A percentile compares a stretch with the other conserved stretches of the same genome.
These are phyloP conservation scores for Protodeltote pygarga DNA, from an alignment of 2,888 invertebrate species.

Conservation along the genomic window DNA sequence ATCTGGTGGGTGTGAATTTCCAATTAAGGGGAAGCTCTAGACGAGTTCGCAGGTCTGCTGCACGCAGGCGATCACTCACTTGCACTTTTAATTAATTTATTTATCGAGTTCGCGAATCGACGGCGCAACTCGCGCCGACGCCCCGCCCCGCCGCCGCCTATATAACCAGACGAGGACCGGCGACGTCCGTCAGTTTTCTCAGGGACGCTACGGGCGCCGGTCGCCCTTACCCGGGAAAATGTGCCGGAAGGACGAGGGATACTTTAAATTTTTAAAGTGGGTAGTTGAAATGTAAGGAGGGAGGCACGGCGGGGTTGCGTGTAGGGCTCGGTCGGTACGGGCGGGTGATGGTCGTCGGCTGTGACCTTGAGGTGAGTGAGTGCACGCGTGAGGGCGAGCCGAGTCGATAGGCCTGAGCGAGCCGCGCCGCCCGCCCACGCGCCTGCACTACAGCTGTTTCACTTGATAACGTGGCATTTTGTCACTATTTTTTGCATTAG, in stretches of 20 bases:
- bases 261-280: constrained; percentile 68
- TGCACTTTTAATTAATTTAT: constrained; percentile 88
- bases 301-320: constrained; percentile 60
- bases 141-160: constrained; percentile 79
- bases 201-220: constrained; percentile 74
- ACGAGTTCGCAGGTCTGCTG: constrained; percentile 75
- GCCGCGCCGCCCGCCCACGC: constrained; percentile 72
- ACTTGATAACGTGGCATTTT: constrained; percentile 70
- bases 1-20: constrained; percentile 72
- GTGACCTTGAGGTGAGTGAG: constrained; percentile 83
- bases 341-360: constrained; percentile 50
- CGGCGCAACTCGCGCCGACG: constrained; percentile 84
- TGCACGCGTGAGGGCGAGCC: constrained; percentile 65
- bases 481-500: constrained; percentile 46
- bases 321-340: constrained; percentile 65
- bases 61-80: constrained; percentile 84
- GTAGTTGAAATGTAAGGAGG: constrained; percentile 67
- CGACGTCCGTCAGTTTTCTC: constrained; percentile 83
- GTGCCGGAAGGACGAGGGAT: constrained; percentile 76
- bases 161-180: constrained; percentile 72
- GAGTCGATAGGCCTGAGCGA: constrained; percentile 70
- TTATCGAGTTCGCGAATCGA: constrained; percentile 86
- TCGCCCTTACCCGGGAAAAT: constrained; percentile 69
- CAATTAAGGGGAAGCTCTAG: constrained; percentile 79
- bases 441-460: constrained; percentile 83